These are phyloP conservation scores for Amblyopsis hoosieri DNA, from an alignment of 2,797 vertebrate species.

Conservation along the genomic window DNA sequence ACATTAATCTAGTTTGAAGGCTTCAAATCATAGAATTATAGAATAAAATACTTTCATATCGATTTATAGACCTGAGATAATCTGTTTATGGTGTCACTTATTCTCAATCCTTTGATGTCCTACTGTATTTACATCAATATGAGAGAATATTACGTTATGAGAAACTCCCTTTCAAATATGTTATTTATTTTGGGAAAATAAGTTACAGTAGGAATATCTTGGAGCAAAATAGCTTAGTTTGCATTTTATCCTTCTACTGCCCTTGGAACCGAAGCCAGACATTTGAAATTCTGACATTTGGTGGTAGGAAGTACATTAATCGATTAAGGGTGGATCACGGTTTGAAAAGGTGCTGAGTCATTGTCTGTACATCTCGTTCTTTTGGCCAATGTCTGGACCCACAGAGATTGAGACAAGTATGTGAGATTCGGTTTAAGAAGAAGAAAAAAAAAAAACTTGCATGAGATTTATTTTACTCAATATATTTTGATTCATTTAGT, in stretches of 20 bases:
- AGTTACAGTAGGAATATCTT: not conserved
- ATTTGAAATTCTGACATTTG: conserved; percentile 48
- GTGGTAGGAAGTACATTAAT: conserved; percentile 50
- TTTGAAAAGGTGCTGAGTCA: conserved; percentile 47
- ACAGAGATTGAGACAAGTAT: conserved; percentile 7
- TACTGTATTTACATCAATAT: conserved; percentile 9
- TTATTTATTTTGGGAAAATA: conserved; percentile 54
- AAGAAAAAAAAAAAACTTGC: too few relatives aligned
- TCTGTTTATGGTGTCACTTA: too few relatives aligned
- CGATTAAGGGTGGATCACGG: conserved; percentile 35
- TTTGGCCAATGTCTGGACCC: conserved; percentile 41
- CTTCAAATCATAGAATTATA: too few relatives aligned
- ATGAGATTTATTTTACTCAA: too few relatives aligned
- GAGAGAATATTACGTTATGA: conserved; percentile 31
- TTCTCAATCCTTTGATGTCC: too few relatives aligned
- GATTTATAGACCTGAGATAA: too few relatives aligned
- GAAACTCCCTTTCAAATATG: conserved; percentile 34
- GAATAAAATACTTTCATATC: too few relatives aligned
- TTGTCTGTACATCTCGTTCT: conserved; percentile 45
- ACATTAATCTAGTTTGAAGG: too few relatives aligned
- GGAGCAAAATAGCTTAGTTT: conserved; percentile 48
- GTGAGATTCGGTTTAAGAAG: not conserved
- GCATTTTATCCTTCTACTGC: conserved; percentile 41
- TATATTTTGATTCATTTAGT: too few relatives aligned
- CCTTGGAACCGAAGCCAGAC: conserved; percentile 54